phyloP scores from a whole-genome alignment of 2,797 vertebrate species.

The Gorsachius magnificus region DNA sequence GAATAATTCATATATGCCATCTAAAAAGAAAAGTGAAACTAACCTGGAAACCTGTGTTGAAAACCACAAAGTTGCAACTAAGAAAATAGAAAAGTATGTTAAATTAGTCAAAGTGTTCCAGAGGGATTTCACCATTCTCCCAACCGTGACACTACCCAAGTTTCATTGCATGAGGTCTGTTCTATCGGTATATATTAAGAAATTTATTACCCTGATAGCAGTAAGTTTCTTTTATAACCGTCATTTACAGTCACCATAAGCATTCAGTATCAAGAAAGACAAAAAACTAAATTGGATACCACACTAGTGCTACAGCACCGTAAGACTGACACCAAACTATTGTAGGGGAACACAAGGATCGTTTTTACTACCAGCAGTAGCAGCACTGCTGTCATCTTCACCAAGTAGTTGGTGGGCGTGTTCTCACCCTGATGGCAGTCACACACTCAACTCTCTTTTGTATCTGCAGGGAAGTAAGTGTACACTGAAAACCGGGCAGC shows the following conservation, averaged over 20 bases:
- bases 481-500: background rate
- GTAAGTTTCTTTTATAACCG: background rate
- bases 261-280: background rate
- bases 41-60: background rate
- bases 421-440: background rate
- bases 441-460: accelerated
- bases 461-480: background rate
- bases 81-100: background rate
- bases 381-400: background rate
- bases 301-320: background rate
- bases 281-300: background rate
- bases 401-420: background rate
- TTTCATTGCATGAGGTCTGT: background rate
- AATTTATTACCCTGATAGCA: background rate
- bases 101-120: background rate
- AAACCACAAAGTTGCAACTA: background rate
- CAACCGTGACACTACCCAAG: background rate
- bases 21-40: background rate
- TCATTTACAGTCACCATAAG: background rate
- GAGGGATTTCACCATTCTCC: background rate
- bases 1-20: background rate
- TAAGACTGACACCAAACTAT: background rate
- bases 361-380: background rate
- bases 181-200: background rate
- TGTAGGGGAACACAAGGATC: background rate